Evolutionary conservation across 2,113 vertebrate genomes (phyloP).

Genomic region (Recurvirostra avosetta): DNA sequence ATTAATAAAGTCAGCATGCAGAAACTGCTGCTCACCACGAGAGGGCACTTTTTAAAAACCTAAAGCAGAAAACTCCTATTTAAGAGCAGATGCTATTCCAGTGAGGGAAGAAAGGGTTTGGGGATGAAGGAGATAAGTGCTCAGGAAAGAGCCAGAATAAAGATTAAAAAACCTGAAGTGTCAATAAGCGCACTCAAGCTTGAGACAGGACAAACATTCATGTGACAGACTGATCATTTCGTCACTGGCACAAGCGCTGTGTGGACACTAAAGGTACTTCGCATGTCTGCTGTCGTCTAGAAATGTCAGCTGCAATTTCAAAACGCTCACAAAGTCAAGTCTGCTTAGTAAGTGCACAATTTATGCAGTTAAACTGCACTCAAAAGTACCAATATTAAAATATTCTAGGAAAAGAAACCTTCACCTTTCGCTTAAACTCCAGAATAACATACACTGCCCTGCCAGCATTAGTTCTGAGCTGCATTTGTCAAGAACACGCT

Average conservation of each 20-base stretch:
- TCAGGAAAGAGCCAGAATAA: not conserved
- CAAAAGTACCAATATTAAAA: not conserved
- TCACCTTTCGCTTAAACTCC: not conserved
- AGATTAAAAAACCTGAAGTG: not conserved
- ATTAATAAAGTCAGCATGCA: not conserved
- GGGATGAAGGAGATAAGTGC: not conserved
- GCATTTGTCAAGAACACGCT: not conserved
- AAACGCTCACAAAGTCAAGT: not conserved
- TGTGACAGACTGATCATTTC: not conserved
- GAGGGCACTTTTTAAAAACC: constrained; percentile 62
- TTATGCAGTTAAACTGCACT: not conserved
- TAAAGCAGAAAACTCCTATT: not conserved
- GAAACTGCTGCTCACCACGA: constrained; percentile 41
- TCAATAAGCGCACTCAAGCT: not conserved
- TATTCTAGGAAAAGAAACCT: not conserved
- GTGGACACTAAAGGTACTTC: not conserved
- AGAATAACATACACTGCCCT: not conserved
- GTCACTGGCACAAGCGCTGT: not conserved
- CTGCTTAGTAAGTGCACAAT: not conserved
- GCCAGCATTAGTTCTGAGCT: not conserved
- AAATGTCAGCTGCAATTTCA: not conserved
- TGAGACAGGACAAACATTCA: not conserved
- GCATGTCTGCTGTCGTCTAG: not conserved
- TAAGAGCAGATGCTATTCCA: not conserved
- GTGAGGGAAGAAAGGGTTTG: not conserved